These are phyloP conservation scores for Cylindroiulus punctatus DNA, from an alignment of 2,888 invertebrate genomes.

Conservation along the genomic window DNA sequence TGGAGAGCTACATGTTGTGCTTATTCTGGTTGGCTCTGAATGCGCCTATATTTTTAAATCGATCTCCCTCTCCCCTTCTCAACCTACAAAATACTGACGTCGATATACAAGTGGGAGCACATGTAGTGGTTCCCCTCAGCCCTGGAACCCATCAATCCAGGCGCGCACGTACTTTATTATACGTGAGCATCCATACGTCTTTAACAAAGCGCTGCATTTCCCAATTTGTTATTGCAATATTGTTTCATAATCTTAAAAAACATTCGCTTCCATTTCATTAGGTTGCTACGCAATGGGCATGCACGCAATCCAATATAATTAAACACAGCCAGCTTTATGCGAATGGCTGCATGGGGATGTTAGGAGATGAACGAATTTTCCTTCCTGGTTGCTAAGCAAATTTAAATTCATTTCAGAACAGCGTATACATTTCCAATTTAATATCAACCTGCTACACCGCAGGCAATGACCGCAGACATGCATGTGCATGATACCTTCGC, in stretches of 20 bases:
- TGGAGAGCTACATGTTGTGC: neutral
- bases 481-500: neutral
- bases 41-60: neutral
- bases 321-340: constrained; percentile 15
- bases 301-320: constrained; percentile 26
- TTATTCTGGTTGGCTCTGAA: neutral
- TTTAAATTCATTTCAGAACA: neutral
- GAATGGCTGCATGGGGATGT: neutral
- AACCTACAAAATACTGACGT: neutral
- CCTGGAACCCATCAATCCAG: constrained; percentile 10
- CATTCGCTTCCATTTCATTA: constrained; percentile 47
- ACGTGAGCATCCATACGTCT: constrained; percentile 7
- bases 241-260: constrained; percentile 46
- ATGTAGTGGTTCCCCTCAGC: constrained; percentile 39
- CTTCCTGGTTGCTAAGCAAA: constrained; percentile 41
- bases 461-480: constrained; percentile 5
- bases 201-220: constrained; percentile 24
- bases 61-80: neutral
- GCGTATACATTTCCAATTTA: constrained; percentile 45
- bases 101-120: too few species aligned
- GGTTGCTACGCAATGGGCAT: constrained; percentile 43
- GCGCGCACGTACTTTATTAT: neutral
- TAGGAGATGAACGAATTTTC: neutral
- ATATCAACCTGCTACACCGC: constrained; percentile 23
- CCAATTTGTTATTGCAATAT: constrained; percentile 44